Evolutionary conservation across 2,113 vertebrate species (phyloP), one percentile per base, ranked within the genome.

Genomic region (Willisornis vidua): DNA sequence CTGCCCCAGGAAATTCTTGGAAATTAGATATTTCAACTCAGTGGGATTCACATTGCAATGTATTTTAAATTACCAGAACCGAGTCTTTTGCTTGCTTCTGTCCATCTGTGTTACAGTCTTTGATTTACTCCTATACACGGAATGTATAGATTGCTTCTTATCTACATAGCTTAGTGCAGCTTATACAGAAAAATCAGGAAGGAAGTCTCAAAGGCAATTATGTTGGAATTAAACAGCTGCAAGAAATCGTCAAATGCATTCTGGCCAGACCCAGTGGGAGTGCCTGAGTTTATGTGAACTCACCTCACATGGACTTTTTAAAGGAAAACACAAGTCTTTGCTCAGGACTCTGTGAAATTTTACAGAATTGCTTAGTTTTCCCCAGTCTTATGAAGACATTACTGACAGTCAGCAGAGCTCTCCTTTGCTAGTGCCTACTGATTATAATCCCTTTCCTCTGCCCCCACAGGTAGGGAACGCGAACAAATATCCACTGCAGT

Each of bases 151-250:
- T 72, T 94, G 57, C 61, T 93, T 86, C 93, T 93, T 94, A 90
- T 93, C 79, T 90, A 49, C 68, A 88, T 90, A 92, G 88, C 57
- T 93, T 95, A 90, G 43, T 37, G 24, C 61, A 92, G 89, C 90
- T 84, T 77, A 96, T 79, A 74, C 19, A 71, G 77, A 85, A 93
- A 92, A 93, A 91, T 77, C 82, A 77, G 80, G 65, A 84, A 90
- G 57, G 52, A 95, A 95, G 87, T 93, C 93, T 90, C 94, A 74
- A 93, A 96, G 88, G 87, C 72, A 93, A 90, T 96, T 96, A 94
- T 74, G n/a, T 24, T 65, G 68, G 72, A 96, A 86, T 94, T 92
- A 94, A 92, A 87, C 73, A 94, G 85, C 76, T 95, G 94, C 80
- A 84, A 90, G 52, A 83, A 95, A 90, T 71, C 0, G 0, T 68